Evolutionary conservation across 2,888 invertebrate species (phyloP).

Genomic region (Lydus trimaculatus): DNA sequence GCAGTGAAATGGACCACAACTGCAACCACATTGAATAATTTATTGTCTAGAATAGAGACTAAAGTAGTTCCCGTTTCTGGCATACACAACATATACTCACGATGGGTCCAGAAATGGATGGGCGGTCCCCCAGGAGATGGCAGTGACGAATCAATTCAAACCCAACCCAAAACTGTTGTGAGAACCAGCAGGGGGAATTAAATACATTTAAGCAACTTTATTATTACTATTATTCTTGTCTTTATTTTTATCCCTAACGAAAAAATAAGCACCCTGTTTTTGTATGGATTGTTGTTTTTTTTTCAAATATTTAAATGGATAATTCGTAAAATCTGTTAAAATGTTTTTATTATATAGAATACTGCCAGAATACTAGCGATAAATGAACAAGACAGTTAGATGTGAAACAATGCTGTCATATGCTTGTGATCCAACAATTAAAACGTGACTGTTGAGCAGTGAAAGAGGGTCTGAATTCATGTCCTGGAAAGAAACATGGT

Average conservation of each 20-base stretch:
- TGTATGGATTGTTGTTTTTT: not conserved
- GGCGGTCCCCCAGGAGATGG: not conserved
- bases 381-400: not conserved
- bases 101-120: slow-evolving; percentile 1
- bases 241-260: not conserved
- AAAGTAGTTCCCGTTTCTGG: not conserved
- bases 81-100: not conserved
- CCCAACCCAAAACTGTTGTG: not conserved
- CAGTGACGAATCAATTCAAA: slow-evolving; percentile 3
- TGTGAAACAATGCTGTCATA: slow-evolving; percentile 10
- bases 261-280: not conserved
- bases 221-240: not conserved
- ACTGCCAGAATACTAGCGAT: not conserved
- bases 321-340: not conserved
- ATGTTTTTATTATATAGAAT: not conserved
- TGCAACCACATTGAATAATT: slow-evolving; percentile 7
- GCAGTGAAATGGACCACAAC: not conserved
- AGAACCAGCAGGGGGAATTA: not conserved
- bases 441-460: too few species aligned
- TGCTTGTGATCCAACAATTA: slow-evolving; percentile 9
- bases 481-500: not conserved
- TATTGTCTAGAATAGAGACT: not conserved
- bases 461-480: not conserved
- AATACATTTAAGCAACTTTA: not conserved
- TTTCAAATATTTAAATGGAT: not conserved